phyloP scores from a whole-genome alignment of 2,888 invertebrate genomes.

The Acrobeloides nanus region DNA sequence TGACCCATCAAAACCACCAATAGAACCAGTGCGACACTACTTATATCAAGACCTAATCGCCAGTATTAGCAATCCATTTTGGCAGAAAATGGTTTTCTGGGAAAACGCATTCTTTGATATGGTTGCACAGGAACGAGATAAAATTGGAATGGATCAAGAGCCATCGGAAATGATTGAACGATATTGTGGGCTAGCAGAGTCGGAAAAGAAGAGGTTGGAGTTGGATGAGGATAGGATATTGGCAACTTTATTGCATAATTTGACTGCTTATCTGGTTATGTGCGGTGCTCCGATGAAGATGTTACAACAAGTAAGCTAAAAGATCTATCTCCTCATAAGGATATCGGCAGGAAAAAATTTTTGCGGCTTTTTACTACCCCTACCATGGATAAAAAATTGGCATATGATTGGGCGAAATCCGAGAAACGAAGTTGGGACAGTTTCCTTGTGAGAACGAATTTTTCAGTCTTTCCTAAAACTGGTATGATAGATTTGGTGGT shows the following conservation, averaged over 20 bases:
- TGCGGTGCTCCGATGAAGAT: conserved; percentile 43
- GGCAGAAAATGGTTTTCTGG: conserved; percentile 99
- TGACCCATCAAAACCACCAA: conserved; percentile 10
- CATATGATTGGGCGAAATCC: too few relatives aligned
- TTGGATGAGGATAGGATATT: conserved; percentile 93
- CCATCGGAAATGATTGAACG: conserved; percentile 53
- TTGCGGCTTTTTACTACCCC: too few relatives aligned
- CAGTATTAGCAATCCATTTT: conserved; percentile 59
- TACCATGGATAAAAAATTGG: too few relatives aligned
- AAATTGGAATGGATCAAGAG: conserved; percentile 94
- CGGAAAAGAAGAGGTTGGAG: conserved; percentile 74
- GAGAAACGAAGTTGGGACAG: too few relatives aligned
- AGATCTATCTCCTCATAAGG: not conserved
- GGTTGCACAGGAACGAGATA: conserved; percentile 90
- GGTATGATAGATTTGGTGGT: not conserved
- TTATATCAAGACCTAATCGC: conserved; percentile 47
- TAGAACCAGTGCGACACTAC: conserved; percentile 35
- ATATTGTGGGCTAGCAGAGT: conserved; percentile 46
- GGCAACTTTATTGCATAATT: conserved; percentile 88
- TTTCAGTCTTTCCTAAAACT: not conserved
- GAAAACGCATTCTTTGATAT: conserved; percentile 97
- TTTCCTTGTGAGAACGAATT: too few relatives aligned
- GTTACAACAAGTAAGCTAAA: conserved; percentile 36
- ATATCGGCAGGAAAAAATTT: too few relatives aligned
- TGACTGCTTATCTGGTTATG: conserved; percentile 81